Conservation (phyloP, 2,888 invertebrate species). For the Aphidoletes aphidimyza region DNA sequence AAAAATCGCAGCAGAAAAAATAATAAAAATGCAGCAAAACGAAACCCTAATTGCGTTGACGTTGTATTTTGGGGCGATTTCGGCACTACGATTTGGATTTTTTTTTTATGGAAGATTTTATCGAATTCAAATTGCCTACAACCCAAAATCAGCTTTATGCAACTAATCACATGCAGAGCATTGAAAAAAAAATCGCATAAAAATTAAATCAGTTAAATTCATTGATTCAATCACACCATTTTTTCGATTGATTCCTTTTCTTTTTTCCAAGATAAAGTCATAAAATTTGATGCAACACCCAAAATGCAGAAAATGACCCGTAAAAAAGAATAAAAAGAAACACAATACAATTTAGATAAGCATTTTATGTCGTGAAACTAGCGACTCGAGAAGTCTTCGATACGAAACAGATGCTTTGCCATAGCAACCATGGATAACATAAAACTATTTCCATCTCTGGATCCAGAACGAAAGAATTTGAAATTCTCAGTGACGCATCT, state of each 20-base stretch:
- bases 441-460: too few species aligned
- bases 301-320: neutral
- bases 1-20: neutral
- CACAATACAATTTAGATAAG: too few species aligned
- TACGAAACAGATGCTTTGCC: too few species aligned
- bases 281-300: neutral
- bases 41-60: constrained; percentile 36
- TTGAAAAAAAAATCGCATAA: neutral
- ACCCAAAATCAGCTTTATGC: neutral
- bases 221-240: constrained; percentile 27
- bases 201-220: neutral
- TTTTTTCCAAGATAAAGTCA: constrained; percentile 10
- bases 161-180: neutral
- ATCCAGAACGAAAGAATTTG: too few species aligned
- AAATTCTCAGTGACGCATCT: too few species aligned
- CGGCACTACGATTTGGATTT: neutral
- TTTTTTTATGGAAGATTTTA: neutral
- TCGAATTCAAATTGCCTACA: neutral
- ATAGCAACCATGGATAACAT: too few species aligned
- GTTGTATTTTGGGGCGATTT: too few species aligned
- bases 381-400: too few species aligned
- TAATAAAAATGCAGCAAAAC: constrained; percentile 18
- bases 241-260: neutral
- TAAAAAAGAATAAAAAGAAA: neutral
- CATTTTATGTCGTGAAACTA: too few species aligned